A percentile compares a stretch with the other conserved stretches of the same genome.
phyloP scores from a whole-genome alignment of 1,140 invertebrate species.

The Drosophila neocordata region DNA sequence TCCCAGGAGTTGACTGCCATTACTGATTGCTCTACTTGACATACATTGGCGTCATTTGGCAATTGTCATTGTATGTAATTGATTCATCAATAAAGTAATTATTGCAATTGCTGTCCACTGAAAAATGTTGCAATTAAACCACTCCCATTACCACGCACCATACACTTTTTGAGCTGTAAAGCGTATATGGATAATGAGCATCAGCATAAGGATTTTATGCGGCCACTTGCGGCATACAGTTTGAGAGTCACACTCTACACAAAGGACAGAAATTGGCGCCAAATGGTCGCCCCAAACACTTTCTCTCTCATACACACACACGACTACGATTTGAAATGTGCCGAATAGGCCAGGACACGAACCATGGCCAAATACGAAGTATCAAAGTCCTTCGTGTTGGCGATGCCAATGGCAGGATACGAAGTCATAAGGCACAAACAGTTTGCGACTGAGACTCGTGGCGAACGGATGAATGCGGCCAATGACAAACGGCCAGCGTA shows the following conservation, averaged over 20 bases:
- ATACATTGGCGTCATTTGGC: conserved; percentile 44
- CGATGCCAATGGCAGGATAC: not conserved
- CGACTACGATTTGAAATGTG: not conserved
- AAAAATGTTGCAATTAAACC: conserved; percentile 9
- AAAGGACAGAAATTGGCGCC: conserved; percentile 60
- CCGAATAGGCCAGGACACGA: conserved; percentile 33
- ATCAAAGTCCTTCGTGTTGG: conserved; percentile 35
- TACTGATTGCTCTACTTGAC: conserved; percentile 46
- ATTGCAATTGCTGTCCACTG: conserved; percentile 37
- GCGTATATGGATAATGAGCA: not conserved
- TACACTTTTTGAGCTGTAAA: too few relatives aligned
- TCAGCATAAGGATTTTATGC: conserved; percentile 3
- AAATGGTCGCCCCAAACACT: conserved; percentile 41
- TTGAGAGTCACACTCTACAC: conserved; percentile 68
- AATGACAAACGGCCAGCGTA: conserved; percentile 63
- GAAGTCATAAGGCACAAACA: conserved; percentile 53
- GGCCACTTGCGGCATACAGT: conserved; percentile 46
- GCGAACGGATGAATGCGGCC: conserved; percentile 71
- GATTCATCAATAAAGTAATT: conserved; percentile 54
- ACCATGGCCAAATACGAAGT: conserved; percentile 45
- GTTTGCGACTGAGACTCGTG: conserved; percentile 78
- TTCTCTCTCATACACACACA: conserved; percentile 21
- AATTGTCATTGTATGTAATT: conserved; percentile 29
- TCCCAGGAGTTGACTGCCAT: conserved; percentile 10
- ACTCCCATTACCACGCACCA: too few relatives aligned